Evolutionary conservation across 2,113 vertebrate genomes (phyloP).

Genomic region (Oostethus manadensis): DNA sequence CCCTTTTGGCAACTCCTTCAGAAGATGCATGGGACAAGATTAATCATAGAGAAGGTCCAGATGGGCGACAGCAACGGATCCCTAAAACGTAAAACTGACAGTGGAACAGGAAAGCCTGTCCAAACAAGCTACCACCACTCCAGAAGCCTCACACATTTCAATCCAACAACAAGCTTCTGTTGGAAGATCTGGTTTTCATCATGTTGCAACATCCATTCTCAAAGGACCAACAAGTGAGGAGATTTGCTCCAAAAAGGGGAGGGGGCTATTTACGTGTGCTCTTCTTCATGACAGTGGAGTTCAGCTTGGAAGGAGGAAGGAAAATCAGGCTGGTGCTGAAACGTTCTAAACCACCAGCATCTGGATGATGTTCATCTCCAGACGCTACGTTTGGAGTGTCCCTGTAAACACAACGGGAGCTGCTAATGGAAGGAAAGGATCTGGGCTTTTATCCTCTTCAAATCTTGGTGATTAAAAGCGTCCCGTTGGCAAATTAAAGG

Average conservation of each 20-base stretch:
- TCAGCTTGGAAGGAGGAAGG: background rate
- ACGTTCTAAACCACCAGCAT: slow-evolving; percentile 43
- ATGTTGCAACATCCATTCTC: slow-evolving; percentile 48
- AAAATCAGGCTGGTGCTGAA: slow-evolving; percentile 40
- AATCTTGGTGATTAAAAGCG: slow-evolving; percentile 61
- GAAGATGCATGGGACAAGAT: slow-evolving; percentile 65
- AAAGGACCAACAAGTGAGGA: slow-evolving; percentile 40
- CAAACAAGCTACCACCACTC: slow-evolving; percentile 45
- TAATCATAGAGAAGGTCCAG: slow-evolving; percentile 63
- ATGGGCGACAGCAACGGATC: slow-evolving; percentile 54
- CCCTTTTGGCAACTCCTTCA: slow-evolving; percentile 45
- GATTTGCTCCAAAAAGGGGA: slow-evolving; percentile 7
- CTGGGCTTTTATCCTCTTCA: slow-evolving; percentile 51
- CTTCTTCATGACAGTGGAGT: slow-evolving; percentile 21
- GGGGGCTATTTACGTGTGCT: background rate
- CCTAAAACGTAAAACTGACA: slow-evolving; percentile 34
- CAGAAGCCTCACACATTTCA: slow-evolving; percentile 35
- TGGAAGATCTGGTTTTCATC: slow-evolving; percentile 59
- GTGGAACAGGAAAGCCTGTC: slow-evolving; percentile 52
- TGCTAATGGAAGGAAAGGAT: slow-evolving; percentile 65
- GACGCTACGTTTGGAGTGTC: slow-evolving; percentile 63
- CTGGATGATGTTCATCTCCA: slow-evolving; percentile 65
- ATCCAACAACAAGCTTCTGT: slow-evolving; percentile 47
- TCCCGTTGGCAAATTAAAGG: slow-evolving; percentile 60
- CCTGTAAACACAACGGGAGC: slow-evolving; percentile 62